phyloP scores from a whole-genome alignment of 64 coral and sea anemone genomes.

The Hydrozoanthus tunicans region DNA sequence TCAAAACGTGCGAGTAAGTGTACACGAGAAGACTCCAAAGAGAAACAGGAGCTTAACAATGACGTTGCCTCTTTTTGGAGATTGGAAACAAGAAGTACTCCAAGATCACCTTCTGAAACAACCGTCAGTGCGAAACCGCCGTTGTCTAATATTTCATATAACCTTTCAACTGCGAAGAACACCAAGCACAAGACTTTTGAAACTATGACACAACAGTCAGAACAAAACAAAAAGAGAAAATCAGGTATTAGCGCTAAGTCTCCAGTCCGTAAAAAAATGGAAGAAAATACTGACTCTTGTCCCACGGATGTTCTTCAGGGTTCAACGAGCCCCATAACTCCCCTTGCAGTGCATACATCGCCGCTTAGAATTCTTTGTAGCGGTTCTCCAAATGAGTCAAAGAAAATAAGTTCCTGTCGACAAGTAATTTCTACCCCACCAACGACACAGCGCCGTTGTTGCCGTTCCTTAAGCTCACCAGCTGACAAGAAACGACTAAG shows the following conservation, averaged over 20 bases:
- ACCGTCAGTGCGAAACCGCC: background rate
- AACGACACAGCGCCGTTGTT: slow-evolving; percentile 45
- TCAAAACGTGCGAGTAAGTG: background rate
- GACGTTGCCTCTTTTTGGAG: background rate
- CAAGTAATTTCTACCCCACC: slow-evolving; percentile 42
- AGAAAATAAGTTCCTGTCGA: background rate
- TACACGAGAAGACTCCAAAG: background rate
- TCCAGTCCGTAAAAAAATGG: background rate
- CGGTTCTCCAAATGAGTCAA: slow-evolving; percentile 14
- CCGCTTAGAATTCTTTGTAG: background rate
- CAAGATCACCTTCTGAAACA: background rate
- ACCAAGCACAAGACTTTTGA: background rate
- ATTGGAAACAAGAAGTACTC: background rate
- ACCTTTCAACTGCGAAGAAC: background rate
- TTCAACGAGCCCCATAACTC: background rate
- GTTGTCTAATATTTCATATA: background rate
- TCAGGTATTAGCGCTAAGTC: background rate
- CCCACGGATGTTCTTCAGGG: slow-evolving; percentile 23
- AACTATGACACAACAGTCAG: background rate
- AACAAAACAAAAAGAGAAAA: background rate
- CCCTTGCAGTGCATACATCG: background rate
- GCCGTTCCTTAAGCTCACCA: slow-evolving; percentile 34
- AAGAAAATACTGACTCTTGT: background rate
- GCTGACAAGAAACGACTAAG: slow-evolving; percentile 66
- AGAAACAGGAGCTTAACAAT: background rate